Evolutionary conservation across 2,797 vertebrate species (phyloP), one percentile per base, ranked within the genome.

Genomic region (Decapterus maruadsi): DNA sequence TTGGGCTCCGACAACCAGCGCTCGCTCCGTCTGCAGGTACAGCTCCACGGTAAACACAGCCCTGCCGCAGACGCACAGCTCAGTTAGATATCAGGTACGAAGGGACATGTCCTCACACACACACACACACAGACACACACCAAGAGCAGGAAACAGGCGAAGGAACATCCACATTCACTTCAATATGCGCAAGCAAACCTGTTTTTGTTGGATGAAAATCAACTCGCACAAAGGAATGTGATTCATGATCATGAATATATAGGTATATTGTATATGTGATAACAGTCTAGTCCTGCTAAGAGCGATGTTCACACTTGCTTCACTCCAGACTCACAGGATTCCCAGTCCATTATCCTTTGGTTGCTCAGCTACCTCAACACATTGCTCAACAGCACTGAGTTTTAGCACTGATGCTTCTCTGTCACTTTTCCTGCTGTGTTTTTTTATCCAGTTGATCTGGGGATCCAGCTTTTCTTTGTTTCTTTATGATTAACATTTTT

Each of bases 41-140:
- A 98, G 95, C 94, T 99, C 98, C 92, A 97, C 96, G 45, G 97
- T 96, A 89, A 97, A 98, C 91, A 97, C 90, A 34, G 96, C 95
- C 94, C 97, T 95, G 89, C 74, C 68, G 59, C 19, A 81, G 4
- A 87, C 55, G 63, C 66, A 16, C 53, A 54, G 60, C 62, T 75
- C 71, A n/a, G 4, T 83, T 34, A 50, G 54, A 46, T 16, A 68
- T 29, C 1, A 11, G 19, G 29, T 53, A 29, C 19, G 46, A 36
- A 36, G 34, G 13, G 50, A 64, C 69, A 63, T 4, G 8, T 50
- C n/a, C 40, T 38, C 29, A 36, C 14, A 29, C 16, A 34, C 1
- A 40, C 45, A 58, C 16, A 34, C 1, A 40, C 45, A 58, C 29
- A 36, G 12, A 29, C 16, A 34, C 1, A 40, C 45, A 58, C 7